phyloP scores from a whole-genome alignment of 2,797 vertebrate genomes.

The Myotis findleyi region DNA sequence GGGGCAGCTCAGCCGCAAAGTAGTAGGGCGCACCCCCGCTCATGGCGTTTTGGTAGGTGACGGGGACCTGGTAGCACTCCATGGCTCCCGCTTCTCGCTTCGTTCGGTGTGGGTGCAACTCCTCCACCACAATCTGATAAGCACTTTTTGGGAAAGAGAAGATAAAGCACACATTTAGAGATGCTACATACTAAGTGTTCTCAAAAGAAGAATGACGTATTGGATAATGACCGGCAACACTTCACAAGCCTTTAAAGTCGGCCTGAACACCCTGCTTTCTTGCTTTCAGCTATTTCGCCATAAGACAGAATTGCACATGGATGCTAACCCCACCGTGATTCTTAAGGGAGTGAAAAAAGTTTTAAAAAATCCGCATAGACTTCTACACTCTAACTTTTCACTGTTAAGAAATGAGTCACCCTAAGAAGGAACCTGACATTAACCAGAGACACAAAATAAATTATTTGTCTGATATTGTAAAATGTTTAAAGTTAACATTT shows the following conservation, averaged over 20 bases:
- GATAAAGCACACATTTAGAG: neutral
- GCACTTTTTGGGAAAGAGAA: constrained; percentile 87
- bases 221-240: neutral
- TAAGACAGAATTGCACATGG: neutral
- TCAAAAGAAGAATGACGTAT: neutral
- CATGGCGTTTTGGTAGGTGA: constrained; percentile 94
- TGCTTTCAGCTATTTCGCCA: neutral
- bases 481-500: constrained; percentile 81
- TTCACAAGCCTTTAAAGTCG: neutral
- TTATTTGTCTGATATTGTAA: constrained; percentile 72
- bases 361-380: neutral
- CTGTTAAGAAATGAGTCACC: constrained; percentile 42
- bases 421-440: constrained; percentile 67
- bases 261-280: neutral
- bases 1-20: constrained; percentile 96
- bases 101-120: constrained; percentile 93
- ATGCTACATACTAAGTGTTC: neutral
- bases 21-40: constrained; percentile 94
- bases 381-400: neutral
- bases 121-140: constrained; percentile 98
- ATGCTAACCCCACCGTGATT: neutral
- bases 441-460: constrained; percentile 69
- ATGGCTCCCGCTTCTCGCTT: constrained; percentile 93
- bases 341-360: neutral
- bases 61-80: constrained; percentile 95